Evolutionary conservation across 2,113 vertebrate species (phyloP).

Genomic region (Chaetorhynchus papuensis): DNA sequence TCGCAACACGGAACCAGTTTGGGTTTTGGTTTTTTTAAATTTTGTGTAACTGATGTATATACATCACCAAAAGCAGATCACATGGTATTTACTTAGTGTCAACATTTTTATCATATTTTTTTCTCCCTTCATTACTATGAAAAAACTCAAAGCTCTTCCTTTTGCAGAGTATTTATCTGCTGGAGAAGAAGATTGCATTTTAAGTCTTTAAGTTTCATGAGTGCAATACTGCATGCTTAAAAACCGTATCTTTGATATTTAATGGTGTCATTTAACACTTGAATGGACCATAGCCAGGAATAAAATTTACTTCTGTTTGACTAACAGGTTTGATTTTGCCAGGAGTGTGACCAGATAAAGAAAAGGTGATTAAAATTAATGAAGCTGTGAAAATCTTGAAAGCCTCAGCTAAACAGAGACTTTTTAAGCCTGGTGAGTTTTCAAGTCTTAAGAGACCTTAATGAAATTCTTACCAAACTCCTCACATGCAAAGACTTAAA

Average conservation of each 20-base stretch:
- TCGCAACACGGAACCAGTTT: neutral
- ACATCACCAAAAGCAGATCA: neutral
- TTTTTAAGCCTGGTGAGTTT: neutral
- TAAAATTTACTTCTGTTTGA: constrained; percentile 35
- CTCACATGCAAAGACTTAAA: neutral
- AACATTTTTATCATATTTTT: neutral
- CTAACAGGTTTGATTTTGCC: neutral
- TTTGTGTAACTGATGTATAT: neutral
- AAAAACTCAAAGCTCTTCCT: neutral
- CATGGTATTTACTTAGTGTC: neutral
- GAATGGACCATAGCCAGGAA: neutral
- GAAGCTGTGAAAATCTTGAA: constrained; percentile 23
- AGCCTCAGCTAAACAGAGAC: neutral
- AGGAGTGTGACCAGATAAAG: neutral
- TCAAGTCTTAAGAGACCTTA: neutral
- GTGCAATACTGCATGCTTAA: neutral
- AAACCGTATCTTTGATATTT: neutral
- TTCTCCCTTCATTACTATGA: neutral
- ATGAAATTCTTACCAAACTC: neutral
- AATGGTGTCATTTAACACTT: neutral
- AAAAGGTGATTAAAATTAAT: constrained; percentile 21
- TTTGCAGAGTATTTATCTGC: neutral
- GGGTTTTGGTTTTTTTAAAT: rapidly evolving
- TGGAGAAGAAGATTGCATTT: neutral
- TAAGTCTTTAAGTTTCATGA: neutral